Evolutionary conservation across 2,113 vertebrate species (phyloP).

Genomic region (Chloropsis cyanopogon): DNA sequence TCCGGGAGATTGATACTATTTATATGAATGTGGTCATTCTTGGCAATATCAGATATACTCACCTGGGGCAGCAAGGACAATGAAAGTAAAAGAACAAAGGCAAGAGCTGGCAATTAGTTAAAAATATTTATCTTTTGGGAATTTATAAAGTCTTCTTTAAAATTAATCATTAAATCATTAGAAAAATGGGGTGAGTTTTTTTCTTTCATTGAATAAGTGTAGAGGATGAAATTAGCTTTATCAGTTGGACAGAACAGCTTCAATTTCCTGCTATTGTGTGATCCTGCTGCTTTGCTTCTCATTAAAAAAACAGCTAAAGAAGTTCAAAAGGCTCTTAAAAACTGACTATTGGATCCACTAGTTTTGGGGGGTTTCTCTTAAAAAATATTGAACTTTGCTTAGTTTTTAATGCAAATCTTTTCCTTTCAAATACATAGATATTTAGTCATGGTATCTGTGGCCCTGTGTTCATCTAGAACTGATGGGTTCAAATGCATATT

Average conservation of each 20-base stretch:
- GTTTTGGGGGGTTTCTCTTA: rapidly evolving
- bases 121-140: not conserved
- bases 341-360: not conserved
- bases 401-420: not conserved
- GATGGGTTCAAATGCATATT: not conserved
- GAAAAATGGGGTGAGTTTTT: not conserved
- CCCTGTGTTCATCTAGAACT: not conserved
- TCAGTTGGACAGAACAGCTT: not conserved
- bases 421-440: not conserved
- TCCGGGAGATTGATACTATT: not conserved
- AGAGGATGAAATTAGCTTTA: not conserved
- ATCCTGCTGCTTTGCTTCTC: not conserved
- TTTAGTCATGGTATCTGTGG: not conserved
- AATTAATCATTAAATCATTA: not conserved
- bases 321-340: not conserved
- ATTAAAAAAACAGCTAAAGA: not conserved
- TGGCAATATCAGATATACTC: not conserved
- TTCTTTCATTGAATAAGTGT: not conserved
- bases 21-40: not conserved
- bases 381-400: not conserved
- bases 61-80: not conserved
- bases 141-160: not conserved
- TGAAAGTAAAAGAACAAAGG: not conserved
- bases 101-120: not conserved
- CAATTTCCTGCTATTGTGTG: constrained; percentile 3